A percentile compares a stretch with the other conserved stretches of the same genome.
Conservation (phyloP, 1,140 invertebrate species). For the Hyles euphorbiae region DNA sequence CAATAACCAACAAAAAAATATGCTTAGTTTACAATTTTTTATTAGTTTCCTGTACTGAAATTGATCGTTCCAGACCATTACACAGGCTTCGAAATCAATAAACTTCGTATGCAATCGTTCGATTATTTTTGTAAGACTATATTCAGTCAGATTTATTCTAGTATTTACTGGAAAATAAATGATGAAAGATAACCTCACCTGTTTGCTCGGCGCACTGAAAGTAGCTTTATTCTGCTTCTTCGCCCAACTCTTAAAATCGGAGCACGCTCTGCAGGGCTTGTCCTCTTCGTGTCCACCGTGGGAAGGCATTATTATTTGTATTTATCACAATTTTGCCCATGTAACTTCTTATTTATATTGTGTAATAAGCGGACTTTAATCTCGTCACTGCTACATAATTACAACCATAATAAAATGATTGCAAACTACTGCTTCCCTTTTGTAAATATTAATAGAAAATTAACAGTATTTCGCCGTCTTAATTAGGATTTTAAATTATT, state of each 20-base stretch:
- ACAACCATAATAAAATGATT: too few species aligned
- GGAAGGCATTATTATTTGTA: slow-evolving; percentile 37
- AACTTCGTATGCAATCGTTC: too few species aligned
- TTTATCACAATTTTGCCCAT: slow-evolving; percentile 20
- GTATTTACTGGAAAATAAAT: slow-evolving; percentile 6
- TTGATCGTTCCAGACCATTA: too few species aligned
- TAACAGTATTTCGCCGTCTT: too few species aligned
- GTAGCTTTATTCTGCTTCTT: slow-evolving; percentile 76
- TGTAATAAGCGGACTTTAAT: slow-evolving; percentile 21
- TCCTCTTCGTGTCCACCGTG: slow-evolving; percentile 56
- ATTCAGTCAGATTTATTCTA: background rate
- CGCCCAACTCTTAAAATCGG: slow-evolving; percentile 84
- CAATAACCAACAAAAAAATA: slow-evolving; percentile 3
- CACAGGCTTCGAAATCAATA: too few species aligned
- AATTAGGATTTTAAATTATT: slow-evolving; percentile 7
- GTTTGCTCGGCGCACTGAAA: slow-evolving; percentile 31
- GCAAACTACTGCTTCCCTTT: too few species aligned
- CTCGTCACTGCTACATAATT: too few species aligned
- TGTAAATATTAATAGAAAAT: too few species aligned
- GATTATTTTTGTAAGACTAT: too few species aligned
- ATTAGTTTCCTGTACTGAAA: too few species aligned
- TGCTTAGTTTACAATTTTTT: too few species aligned
- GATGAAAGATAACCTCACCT: slow-evolving; percentile 56
- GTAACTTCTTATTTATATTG: slow-evolving; percentile 24
- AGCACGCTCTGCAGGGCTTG: slow-evolving; percentile 81